Percentiles rank a stretch among this genome's conserved stretches.
Evolutionary conservation across 1,140 invertebrate species (phyloP).

Genomic region (Rhyzopertha dominica): DNA sequence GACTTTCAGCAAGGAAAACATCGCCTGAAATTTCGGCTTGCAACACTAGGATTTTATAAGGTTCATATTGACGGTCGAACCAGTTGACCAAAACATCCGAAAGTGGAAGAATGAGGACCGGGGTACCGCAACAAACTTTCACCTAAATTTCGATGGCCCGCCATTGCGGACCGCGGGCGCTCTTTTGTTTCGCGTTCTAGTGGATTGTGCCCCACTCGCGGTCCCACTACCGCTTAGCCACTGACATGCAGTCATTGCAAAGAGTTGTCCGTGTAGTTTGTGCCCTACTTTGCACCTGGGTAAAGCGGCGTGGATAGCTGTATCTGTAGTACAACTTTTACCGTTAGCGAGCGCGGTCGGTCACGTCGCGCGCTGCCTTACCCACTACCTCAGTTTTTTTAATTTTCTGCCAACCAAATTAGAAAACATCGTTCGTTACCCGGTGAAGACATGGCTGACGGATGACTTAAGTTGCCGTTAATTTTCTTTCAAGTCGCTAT

Average conservation of each 20-base stretch:
- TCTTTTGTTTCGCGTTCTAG: too few species aligned
- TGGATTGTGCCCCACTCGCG: constrained; percentile 17
- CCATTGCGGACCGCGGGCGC: constrained; percentile 8
- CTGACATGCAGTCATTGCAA: constrained; percentile 24
- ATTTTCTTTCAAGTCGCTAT: not conserved
- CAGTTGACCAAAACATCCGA: too few species aligned
- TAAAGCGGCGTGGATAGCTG: constrained; percentile 31
- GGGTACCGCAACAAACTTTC: too few species aligned
- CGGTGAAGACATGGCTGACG: too few species aligned
- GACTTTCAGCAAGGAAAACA: too few species aligned
- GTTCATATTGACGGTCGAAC: too few species aligned
- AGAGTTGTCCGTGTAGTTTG: constrained; percentile 28
- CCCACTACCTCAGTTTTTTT: constrained; percentile 8
- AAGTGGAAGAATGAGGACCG: too few species aligned
- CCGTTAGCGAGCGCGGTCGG: constrained; percentile 38
- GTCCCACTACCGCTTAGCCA: constrained; percentile 21
- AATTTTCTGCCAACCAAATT: constrained; percentile 1
- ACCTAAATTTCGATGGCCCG: not conserved
- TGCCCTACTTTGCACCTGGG: constrained; percentile 45
- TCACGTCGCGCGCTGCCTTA: constrained; percentile 19
- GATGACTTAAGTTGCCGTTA: too few species aligned
- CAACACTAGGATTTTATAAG: too few species aligned
- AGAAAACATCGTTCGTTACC: not conserved
- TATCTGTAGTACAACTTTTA: constrained; percentile 45
- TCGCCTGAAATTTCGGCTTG: too few species aligned